phyloP scores from a whole-genome alignment of 2,888 invertebrate species.

The Drosophila fungiperda region DNA sequence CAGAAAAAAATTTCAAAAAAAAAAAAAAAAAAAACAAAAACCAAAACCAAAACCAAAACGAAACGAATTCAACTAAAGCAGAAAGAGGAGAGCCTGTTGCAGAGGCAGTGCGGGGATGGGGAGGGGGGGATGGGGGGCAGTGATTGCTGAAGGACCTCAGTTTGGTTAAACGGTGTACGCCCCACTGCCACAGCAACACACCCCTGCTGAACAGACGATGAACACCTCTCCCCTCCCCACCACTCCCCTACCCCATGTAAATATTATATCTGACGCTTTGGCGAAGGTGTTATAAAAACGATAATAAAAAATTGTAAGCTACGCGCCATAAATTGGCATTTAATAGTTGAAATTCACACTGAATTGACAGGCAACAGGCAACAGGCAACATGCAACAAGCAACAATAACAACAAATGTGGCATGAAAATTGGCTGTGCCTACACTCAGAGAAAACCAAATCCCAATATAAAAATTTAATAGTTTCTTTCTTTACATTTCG shows the following conservation, averaged over 20 bases:
- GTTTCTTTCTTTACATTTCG: not conserved
- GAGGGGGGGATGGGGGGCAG: not conserved
- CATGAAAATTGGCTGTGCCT: slow-evolving; percentile 36
- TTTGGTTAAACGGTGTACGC: slow-evolving; percentile 53
- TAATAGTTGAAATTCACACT: slow-evolving; percentile 80
- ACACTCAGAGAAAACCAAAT: not conserved
- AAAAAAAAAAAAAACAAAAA: not conserved
- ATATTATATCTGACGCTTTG: slow-evolving; percentile 22
- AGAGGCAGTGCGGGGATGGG: not conserved
- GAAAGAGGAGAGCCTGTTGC: not conserved
- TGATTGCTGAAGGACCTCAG: slow-evolving; percentile 54
- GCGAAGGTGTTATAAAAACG: slow-evolving; percentile 76
- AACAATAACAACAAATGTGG: slow-evolving; percentile 26
- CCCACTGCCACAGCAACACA: slow-evolving; percentile 43
- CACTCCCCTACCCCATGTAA: no score
- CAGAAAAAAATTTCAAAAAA: slow-evolving; percentile 32
- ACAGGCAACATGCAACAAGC: slow-evolving; percentile 17
- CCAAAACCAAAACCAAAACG: slow-evolving; percentile 31
- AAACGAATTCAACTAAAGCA: slow-evolving; percentile 11
- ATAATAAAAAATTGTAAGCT: slow-evolving; percentile 80
- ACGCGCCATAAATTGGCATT: slow-evolving; percentile 80
- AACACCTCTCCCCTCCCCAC: not conserved
- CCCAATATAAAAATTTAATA: not conserved
- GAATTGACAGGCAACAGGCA: slow-evolving; percentile 69
- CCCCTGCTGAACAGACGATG: not conserved